Evolutionary conservation across 2,797 vertebrate genomes (phyloP).

Genomic region (Meriones psammophilus): DNA sequence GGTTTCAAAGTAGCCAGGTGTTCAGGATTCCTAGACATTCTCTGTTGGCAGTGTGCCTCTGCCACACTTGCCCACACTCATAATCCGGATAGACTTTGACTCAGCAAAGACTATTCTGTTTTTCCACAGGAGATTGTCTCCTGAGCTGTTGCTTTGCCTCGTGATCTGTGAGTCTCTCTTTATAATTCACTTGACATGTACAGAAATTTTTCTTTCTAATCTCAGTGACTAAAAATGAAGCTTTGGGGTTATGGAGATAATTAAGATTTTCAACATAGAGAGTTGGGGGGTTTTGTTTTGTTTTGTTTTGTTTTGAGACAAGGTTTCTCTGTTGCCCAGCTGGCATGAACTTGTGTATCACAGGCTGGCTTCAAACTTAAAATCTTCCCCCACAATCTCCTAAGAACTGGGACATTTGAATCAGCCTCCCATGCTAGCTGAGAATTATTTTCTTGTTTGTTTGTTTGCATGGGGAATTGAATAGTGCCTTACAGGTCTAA

Average conservation of each 20-base stretch:
- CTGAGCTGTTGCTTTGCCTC: neutral
- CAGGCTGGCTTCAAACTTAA: neutral
- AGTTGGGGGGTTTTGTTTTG: neutral
- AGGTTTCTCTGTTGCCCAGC: neutral
- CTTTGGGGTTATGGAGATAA: conserved; percentile 24
- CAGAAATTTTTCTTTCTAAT: conserved; percentile 30
- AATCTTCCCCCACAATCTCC: neutral
- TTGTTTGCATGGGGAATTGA: neutral
- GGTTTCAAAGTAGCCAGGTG: neutral
- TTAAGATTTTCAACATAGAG: neutral
- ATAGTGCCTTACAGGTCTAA: neutral
- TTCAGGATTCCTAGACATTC: neutral
- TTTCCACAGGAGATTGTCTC: neutral
- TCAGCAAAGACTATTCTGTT: neutral
- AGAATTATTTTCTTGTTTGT: neutral
- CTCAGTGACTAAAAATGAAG: conserved; percentile 30
- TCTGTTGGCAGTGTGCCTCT: neutral
- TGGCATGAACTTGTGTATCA: neutral
- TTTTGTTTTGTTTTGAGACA: neutral
- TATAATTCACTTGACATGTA: neutral
- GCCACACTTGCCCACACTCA: neutral
- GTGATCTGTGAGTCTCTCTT: neutral
- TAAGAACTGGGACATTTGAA: neutral
- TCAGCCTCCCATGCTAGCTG: neutral
- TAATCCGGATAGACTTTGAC: conserved; percentile 20